Percentiles rank a stretch among this genome's conserved stretches.
Conservation (phyloP, 2,113 vertebrate genomes). For the Neodontobutis hainanensis region DNA sequence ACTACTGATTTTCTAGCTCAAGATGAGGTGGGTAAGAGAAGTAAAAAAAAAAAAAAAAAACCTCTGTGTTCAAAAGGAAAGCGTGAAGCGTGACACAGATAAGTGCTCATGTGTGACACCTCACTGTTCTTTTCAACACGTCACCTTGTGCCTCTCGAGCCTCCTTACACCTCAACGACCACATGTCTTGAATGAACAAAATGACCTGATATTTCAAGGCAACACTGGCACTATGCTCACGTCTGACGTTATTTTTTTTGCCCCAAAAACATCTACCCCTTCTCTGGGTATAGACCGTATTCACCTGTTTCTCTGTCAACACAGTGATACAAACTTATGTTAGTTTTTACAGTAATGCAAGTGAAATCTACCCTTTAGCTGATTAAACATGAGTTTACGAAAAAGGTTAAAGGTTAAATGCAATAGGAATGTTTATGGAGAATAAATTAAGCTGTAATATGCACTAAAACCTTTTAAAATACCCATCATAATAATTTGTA, state of each 20-base stretch:
- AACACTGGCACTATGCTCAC: neutral
- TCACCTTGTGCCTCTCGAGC: slow-evolving; percentile 6
- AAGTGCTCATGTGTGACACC: slow-evolving; percentile 49
- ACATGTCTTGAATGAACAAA: slow-evolving; percentile 36
- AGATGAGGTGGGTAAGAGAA: slow-evolving; percentile 11
- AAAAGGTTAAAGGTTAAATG: too few species aligned
- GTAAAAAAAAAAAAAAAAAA: slow-evolving; percentile 12
- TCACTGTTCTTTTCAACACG: slow-evolving; percentile 47
- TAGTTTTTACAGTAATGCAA: too few species aligned
- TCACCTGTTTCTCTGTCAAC: neutral
- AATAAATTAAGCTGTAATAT: too few species aligned
- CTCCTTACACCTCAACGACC: slow-evolving; percentile 24
- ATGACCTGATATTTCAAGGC: slow-evolving; percentile 19
- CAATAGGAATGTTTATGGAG: too few species aligned
- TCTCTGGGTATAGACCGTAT: too few species aligned
- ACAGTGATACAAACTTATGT: too few species aligned
- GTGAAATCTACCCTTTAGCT: too few species aligned
- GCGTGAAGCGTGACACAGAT: slow-evolving; percentile 46
- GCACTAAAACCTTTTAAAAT: too few species aligned
- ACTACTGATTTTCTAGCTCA: slow-evolving; percentile 54
- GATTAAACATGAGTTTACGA: too few species aligned
- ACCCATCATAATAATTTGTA: neutral
- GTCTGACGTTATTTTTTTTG: slow-evolving; percentile 6
- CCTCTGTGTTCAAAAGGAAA: slow-evolving; percentile 2
- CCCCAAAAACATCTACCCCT: too few species aligned